Evolutionary conservation across 2,113 vertebrate genomes (phyloP).

Genomic region (Elaphurus davidianus): DNA sequence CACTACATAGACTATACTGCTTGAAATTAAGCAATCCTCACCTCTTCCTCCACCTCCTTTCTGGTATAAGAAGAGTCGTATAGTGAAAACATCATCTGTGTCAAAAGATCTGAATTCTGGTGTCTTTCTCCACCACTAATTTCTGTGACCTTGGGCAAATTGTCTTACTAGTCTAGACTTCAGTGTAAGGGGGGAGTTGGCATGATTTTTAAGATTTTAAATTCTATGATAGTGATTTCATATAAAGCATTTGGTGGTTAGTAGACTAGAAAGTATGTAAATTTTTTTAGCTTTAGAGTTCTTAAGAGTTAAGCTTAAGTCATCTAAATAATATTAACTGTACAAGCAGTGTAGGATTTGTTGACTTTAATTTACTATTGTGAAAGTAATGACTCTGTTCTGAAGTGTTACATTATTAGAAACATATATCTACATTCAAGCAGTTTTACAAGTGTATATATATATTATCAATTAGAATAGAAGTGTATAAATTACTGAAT

Average conservation of each 20-base stretch:
- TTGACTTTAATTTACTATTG: constrained; percentile 3
- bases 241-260: not conserved
- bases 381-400: constrained; percentile 28
- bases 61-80: not conserved
- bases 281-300: constrained; percentile 13
- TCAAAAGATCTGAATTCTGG: not conserved
- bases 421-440: not conserved
- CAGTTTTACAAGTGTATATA: not conserved
- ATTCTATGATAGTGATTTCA: constrained; percentile 1
- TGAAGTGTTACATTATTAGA: constrained; percentile 18
- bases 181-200: not conserved
- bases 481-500: constrained; percentile 10
- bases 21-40: not conserved
- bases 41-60: not conserved
- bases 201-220: not conserved
- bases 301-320: not conserved
- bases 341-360: not conserved
- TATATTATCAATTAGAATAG: constrained; percentile 1
- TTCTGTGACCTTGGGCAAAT: not conserved
- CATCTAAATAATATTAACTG: not conserved
- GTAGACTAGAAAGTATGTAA: not conserved
- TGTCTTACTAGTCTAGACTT: not conserved
- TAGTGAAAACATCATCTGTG: not conserved
- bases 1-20: not conserved
- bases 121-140: not conserved